phyloP scores from a whole-genome alignment of 2,113 vertebrate species.

The Rhombomys opimus region DNA sequence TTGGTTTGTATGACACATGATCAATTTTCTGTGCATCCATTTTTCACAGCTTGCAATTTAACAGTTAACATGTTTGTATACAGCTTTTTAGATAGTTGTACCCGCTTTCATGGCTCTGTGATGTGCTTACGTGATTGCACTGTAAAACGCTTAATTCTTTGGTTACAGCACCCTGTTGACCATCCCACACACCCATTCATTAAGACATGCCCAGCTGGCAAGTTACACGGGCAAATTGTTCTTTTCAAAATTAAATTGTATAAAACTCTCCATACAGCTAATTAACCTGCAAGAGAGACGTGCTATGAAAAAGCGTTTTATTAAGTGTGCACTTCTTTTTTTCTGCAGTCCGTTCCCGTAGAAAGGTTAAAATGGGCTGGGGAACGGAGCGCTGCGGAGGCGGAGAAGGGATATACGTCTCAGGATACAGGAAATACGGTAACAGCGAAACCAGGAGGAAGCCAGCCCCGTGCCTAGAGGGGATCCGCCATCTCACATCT shows the following conservation, averaged over 20 bases:
- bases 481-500: conserved; percentile 76
- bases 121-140: background rate
- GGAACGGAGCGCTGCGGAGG: conserved; percentile 36
- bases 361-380: conserved; percentile 59
- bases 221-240: conserved; percentile 4
- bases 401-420: conserved; percentile 76
- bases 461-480: conserved; percentile 61
- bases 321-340: background rate
- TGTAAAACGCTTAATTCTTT: conserved; percentile 54
- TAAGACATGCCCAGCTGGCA: background rate
- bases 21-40: conserved; percentile 46
- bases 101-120: background rate
- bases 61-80: background rate
- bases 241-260: conserved; percentile 48
- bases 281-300: background rate
- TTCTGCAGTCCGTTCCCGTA: background rate
- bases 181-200: background rate
- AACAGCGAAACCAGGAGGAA: conserved; percentile 74
- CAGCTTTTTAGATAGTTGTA: conserved; percentile 41
- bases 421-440: conserved; percentile 82
- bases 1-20: conserved; percentile 25
- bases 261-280: background rate
- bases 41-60: background rate
- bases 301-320: background rate
- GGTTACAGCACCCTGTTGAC: background rate